Evolutionary conservation across 2,888 invertebrate genomes (phyloP).

Genomic region (Tetranychus truncatus): DNA sequence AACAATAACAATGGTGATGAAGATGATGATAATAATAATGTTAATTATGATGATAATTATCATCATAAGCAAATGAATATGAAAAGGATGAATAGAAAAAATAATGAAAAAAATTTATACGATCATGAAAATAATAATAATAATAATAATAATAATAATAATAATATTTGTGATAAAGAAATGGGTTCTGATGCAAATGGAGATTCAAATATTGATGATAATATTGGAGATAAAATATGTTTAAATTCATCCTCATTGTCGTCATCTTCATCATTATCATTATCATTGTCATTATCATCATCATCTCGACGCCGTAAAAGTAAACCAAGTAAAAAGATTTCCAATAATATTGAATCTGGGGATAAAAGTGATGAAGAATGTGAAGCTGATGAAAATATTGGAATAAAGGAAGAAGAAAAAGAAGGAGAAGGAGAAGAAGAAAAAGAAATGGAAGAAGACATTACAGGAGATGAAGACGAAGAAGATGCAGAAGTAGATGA

Average conservation of each 20-base stretch:
- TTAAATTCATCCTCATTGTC: background rate
- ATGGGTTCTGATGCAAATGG: background rate
- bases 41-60: too few species aligned
- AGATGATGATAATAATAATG: too few species aligned
- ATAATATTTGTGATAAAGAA: background rate
- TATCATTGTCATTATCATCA: background rate
- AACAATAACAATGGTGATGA: too few species aligned
- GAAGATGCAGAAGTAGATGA: background rate
- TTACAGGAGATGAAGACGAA: background rate
- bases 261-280: background rate
- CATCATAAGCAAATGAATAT: too few species aligned
- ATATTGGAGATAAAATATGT: background rate
- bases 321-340: conserved; percentile 20
- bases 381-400: background rate
- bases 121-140: too few species aligned
- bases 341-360: background rate
- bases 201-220: background rate
- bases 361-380: conserved; percentile 4
- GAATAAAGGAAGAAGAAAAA: background rate
- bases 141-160: too few species aligned
- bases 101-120: too few species aligned
- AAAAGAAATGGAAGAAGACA: background rate
- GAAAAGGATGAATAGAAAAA: too few species aligned
- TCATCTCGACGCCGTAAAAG: conserved; percentile 22
- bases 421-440: background rate